Conservation (phyloP, 2,797 vertebrate genomes). For the Orestias chungarensis region DNA sequence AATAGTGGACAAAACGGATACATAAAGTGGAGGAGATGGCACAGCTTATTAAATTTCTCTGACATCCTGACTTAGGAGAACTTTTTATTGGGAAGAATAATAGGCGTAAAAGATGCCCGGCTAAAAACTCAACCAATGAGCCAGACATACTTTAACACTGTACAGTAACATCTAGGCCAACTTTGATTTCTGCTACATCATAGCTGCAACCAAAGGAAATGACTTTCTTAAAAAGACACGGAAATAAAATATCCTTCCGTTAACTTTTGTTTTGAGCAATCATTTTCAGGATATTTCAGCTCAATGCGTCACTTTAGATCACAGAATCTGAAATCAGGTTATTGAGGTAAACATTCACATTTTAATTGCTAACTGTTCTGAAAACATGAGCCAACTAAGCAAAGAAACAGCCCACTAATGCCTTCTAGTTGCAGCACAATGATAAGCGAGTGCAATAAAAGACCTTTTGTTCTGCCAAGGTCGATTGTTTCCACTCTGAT, state of each 20-base stretch:
- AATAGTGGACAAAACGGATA: background rate
- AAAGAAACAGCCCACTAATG: constrained; percentile 52
- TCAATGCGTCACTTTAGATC: constrained; percentile 30
- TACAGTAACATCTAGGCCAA: constrained; percentile 3
- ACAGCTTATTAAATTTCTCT: background rate
- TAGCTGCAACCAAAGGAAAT: constrained; percentile 10
- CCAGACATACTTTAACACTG: background rate
- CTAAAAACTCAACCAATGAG: background rate
- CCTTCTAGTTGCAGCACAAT: constrained; percentile 47
- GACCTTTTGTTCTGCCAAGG: constrained; percentile 59
- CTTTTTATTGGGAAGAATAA: background rate
- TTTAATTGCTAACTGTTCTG: constrained; percentile 45
- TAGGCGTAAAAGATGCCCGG: background rate
- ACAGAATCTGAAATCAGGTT: constrained; percentile 27
- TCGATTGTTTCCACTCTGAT: constrained; percentile 61
- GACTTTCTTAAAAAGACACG: constrained; percentile 41
- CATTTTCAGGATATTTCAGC: constrained; percentile 22
- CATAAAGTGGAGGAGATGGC: background rate
- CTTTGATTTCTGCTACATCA: constrained; percentile 12
- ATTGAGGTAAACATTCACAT: constrained; percentile 10
- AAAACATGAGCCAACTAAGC: constrained; percentile 33
- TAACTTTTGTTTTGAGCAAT: constrained; percentile 21
- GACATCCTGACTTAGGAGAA: too few species aligned
- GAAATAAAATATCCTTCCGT: too few species aligned
- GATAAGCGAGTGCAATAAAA: constrained; percentile 45